Conservation (phyloP, 1,140 invertebrate species). For the Zophobas atratus region DNA sequence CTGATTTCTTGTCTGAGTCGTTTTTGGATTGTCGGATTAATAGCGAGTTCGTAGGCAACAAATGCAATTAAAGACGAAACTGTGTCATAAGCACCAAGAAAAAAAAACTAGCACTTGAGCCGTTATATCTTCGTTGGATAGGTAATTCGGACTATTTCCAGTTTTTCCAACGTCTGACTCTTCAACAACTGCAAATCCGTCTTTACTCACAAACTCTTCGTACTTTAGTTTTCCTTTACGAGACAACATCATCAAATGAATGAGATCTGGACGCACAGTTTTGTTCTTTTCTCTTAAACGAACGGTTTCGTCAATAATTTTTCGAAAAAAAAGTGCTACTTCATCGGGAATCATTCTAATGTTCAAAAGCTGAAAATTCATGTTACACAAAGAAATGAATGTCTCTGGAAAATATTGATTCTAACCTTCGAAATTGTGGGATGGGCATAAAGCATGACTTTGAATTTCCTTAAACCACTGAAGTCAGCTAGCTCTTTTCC, state of each 20-base stretch:
- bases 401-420: neutral
- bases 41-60: constrained; percentile 68
- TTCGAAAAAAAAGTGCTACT: neutral
- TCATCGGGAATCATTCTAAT: neutral
- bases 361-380: constrained; percentile 4
- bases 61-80: constrained; percentile 61
- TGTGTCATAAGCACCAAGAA: constrained; percentile 67
- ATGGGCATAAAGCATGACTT: constrained; percentile 6
- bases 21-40: constrained; percentile 70
- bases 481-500: constrained; percentile 54
- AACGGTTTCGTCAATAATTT: constrained; percentile 1
- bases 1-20: constrained; percentile 64
- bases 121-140: constrained; percentile 60
- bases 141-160: constrained; percentile 17
- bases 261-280: constrained; percentile 65
- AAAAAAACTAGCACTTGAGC: constrained; percentile 67
- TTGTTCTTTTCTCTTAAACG: constrained; percentile 58
- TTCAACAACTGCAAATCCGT: constrained; percentile 55
- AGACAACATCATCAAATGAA: constrained; percentile 68
- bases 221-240: constrained; percentile 59
- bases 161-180: constrained; percentile 47
- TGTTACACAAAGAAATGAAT: neutral
- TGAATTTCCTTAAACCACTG: constrained; percentile 11
- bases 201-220: constrained; percentile 27
- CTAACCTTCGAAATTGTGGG: constrained; percentile 41